Conservation (phyloP, 2,888 invertebrate genomes). For the Darwinula stevensoni region DNA sequence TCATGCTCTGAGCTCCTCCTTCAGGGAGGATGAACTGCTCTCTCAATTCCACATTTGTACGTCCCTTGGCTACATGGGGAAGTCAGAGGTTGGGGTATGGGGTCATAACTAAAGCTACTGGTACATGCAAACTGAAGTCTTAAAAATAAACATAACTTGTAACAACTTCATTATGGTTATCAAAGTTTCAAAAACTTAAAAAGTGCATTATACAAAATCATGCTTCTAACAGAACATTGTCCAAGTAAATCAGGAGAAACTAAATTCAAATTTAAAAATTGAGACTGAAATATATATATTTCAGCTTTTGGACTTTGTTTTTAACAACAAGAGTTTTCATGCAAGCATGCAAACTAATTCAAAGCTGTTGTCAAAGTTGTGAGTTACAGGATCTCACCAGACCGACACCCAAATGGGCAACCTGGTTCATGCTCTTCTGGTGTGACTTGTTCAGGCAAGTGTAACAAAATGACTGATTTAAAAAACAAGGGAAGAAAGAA, state of each 20-base stretch:
- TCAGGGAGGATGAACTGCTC: slow-evolving; percentile 97
- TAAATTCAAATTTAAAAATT: too few species aligned
- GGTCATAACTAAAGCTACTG: slow-evolving; percentile 6
- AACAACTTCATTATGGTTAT: too few species aligned
- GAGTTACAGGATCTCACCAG: too few species aligned
- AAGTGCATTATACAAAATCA: too few species aligned
- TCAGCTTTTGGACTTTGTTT: too few species aligned
- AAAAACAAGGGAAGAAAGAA: slow-evolving; percentile 13
- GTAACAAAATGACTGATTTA: slow-evolving; percentile 31
- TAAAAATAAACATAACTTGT: slow-evolving; percentile 6
- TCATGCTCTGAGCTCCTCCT: slow-evolving; percentile 95
- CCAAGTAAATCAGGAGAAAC: too few species aligned
- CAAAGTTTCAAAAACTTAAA: too few species aligned
- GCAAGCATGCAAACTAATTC: too few species aligned
- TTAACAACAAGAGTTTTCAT: too few species aligned
- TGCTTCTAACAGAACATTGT: too few species aligned
- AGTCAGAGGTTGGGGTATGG: background rate
- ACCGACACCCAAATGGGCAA: slow-evolving; percentile 50
- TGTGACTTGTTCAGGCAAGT: slow-evolving; percentile 54
- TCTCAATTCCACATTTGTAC: slow-evolving; percentile 96
- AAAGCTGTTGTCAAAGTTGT: too few species aligned
- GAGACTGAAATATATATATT: too few species aligned
- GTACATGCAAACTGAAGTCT: slow-evolving; percentile 7
- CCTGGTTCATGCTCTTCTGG: slow-evolving; percentile 70
- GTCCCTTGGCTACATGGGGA: slow-evolving; percentile 98